Base-by-base conservation (phyloP, 2,113 vertebrate genomes). In the Engraulis encrasicolus region DNA sequence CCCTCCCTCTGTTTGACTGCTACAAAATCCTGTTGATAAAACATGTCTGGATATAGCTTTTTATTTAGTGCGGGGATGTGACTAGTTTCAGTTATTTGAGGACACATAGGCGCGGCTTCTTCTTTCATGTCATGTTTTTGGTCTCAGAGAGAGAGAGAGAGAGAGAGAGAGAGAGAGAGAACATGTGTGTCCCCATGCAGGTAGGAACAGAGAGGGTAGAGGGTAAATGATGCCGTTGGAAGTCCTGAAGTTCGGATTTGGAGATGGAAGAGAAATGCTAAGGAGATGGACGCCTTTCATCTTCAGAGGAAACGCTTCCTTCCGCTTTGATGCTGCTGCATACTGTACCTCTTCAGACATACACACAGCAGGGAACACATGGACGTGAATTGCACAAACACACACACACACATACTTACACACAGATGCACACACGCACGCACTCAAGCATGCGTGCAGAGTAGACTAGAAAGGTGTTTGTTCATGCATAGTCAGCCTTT, bases 321-420 rank as follows among this genome's bases (percentile, higher is more conserved):
- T 50, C 34, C 19, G 19, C 12, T 83, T 84, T 85, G 37, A 84
- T 82, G 34, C 49, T 77, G n/a, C n/a, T n/a, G n/a, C n/a, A n/a
- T n/a, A n/a, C 27, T 14, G 17, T 74, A 74, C 66, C 66, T 36
- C 66, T 15, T 74, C 23, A 14, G 1, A 31, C 34, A 71, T 27
- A 71, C 61, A 71, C 11, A 61, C 58, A 27, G n/a, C n/a, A n/a
- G n/a, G n/a, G n/a, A n/a, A n/a, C n/a, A n/a, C n/a, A n/a, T n/a
- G n/a, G n/a, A n/a, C n/a, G n/a, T n/a, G n/a, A n/a, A n/a, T n/a
- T n/a, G n/a, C 20, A 61, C 58, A 27, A 6, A 11, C n/a, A 27
- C n/a, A 31, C 9, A 14, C 23, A 66, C 23, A 66, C 58, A 31
- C 58, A 66, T 23, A 7, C 23, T 11, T 9, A 31, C 58, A 23